Conservation (phyloP, 2,113 vertebrate species). For the Platycercus adscitus region DNA sequence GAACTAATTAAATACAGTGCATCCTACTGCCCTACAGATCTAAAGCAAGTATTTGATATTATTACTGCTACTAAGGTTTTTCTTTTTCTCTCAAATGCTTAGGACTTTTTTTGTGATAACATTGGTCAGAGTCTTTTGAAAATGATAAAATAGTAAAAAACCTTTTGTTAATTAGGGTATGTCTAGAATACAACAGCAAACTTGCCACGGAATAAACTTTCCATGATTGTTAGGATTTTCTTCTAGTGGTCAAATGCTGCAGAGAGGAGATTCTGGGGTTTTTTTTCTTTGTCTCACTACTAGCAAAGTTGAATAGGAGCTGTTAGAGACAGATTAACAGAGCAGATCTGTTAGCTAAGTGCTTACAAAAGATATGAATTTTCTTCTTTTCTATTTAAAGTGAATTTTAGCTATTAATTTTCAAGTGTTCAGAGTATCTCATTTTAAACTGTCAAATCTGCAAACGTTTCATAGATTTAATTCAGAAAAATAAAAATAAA, state of each 20-base stretch:
- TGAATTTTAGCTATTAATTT: background rate
- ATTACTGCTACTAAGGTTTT: background rate
- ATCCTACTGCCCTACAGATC: background rate
- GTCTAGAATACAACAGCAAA: background rate
- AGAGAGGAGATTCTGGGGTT: background rate
- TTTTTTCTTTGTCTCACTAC: background rate
- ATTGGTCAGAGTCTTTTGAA: background rate
- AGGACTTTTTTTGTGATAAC: background rate
- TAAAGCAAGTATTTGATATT: background rate
- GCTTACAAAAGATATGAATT: background rate
- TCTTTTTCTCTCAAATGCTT: background rate
- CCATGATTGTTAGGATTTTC: background rate
- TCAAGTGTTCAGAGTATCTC: background rate
- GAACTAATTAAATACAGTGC: background rate
- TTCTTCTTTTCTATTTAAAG: background rate
- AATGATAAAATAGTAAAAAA: background rate
- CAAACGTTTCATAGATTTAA: background rate
- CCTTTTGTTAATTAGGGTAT: background rate
- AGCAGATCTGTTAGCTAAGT: background rate
- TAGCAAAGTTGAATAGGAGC: background rate
- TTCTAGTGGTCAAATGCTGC: accelerated
- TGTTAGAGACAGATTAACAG: background rate
- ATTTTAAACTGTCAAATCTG: background rate
- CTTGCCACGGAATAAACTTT: background rate
- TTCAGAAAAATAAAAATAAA: background rate